Base-by-base conservation (phyloP, 2,888 invertebrate species). In the Drosophila setosimentum region DNA sequence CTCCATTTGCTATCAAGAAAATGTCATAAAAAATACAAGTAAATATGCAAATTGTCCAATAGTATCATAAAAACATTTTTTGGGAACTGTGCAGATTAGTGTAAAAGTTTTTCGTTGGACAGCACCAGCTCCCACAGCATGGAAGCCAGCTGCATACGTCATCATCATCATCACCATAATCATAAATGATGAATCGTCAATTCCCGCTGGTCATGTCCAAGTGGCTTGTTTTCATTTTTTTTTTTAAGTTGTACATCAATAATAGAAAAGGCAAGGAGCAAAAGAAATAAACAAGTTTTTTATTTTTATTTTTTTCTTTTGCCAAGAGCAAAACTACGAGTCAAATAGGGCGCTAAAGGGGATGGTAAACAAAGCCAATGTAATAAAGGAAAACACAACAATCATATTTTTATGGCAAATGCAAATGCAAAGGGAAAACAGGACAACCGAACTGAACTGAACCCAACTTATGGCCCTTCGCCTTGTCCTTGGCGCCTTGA, bases 361-460 rank as follows among this genome's bases (percentile, higher is more conserved):
- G 37, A 58, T 48, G 71, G 60, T 74, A 78, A 83, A 80, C 80
- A 82, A 82, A 77, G 81, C 73, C 78, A 80, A 83, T 83, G 76
- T 80, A 82, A 80, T 80, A 80, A 81, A 79, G 77, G 82, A 76
- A 83, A 87, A 79, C 81, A 84, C 81, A 83, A 87, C 85, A 85
- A 87, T 87, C 85, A 87, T 87, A 87, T 85, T 87, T 85, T 83
- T 80, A 87, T 80, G 84, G 82, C 71, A 83, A 83, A 83, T 83
- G 83, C 78, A 85, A 87, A 87, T 87, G 83, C 73, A 74, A 72
- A 77, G 73, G 62, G 60, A 70, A 78, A 74, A 73, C 64, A 61
- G 65, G 65, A 73, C 65, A 67, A 65, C 49, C 63, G 62, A 63
- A 68, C 60, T 58, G 59, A 55, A 57, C 69, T 58, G 59, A 55